Percentiles rank a stretch among this genome's conserved stretches.
Conservation (phyloP, 2,113 vertebrate genomes). For the Solenodon paradoxus region DNA sequence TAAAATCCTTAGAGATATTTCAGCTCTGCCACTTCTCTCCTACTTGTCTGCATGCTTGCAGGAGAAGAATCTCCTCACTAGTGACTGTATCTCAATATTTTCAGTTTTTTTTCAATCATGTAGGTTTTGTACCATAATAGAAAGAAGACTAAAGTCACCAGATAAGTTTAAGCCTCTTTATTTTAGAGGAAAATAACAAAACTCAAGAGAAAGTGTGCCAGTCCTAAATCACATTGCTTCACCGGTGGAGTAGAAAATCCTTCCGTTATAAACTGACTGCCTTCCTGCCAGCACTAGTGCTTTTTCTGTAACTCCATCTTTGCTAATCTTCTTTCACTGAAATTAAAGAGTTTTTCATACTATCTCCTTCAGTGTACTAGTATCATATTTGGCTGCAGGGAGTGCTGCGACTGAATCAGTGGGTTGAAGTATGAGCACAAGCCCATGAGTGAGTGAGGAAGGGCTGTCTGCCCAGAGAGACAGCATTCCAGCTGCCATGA, state of each 20-base stretch:
- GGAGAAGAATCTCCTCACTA: no score
- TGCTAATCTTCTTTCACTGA: not conserved
- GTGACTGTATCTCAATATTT: not conserved
- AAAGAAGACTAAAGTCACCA: not conserved
- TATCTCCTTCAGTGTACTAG: not conserved
- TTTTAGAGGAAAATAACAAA: not conserved
- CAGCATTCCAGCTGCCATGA: accelerated
- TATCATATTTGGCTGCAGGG: not conserved
- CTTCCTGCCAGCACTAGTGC: accelerated
- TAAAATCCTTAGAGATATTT: no score
- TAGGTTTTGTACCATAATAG: not conserved
- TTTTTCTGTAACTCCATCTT: not conserved
- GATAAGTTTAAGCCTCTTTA: not conserved
- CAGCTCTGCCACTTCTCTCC: not conserved
- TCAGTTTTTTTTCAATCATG: not conserved
- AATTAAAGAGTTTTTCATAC: not conserved
- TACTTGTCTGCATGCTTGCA: no score
- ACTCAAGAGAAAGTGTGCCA: not conserved
- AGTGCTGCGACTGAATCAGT: not conserved
- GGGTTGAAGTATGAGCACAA: not conserved
- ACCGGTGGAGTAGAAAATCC: not conserved
- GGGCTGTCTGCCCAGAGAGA: not conserved
- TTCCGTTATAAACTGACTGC: not conserved
- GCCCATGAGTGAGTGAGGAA: not conserved
- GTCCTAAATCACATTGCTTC: not conserved